Evolutionary conservation across 2,888 invertebrate genomes (phyloP).

Genomic region (Phalera bucephala): DNA sequence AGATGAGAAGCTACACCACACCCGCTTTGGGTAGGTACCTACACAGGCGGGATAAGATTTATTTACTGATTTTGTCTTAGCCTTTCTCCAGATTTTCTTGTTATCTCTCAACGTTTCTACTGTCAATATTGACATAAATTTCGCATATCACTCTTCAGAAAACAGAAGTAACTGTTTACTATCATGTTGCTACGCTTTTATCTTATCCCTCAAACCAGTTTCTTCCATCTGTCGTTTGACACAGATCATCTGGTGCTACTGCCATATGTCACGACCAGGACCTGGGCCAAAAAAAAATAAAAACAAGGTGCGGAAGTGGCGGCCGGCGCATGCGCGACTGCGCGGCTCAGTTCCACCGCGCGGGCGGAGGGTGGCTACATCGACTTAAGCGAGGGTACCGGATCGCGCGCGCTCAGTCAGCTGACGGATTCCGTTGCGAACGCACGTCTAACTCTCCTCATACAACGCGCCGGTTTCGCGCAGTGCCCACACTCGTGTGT

Average conservation of each 20-base stretch:
- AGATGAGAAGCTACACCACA: no score
- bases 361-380: constrained; percentile 77
- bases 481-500: constrained; percentile 56
- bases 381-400: constrained; percentile 75
- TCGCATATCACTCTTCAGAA: constrained; percentile 16
- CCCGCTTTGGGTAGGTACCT: no score
- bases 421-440: constrained; percentile 62
- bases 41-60: no score
- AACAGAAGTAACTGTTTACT: constrained; percentile 18
- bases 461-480: constrained; percentile 41
- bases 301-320: constrained; percentile 54
- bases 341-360: constrained; percentile 60
- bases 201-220: constrained; percentile 27
- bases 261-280: constrained; percentile 33
- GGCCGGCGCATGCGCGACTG: constrained; percentile 56
- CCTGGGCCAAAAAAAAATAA: constrained; percentile 40
- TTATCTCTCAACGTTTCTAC: constrained; percentile 12
- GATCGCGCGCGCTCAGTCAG: constrained; percentile 79
- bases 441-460: constrained; percentile 45
- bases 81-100: not conserved
- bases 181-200: constrained; percentile 24
- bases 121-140: constrained; percentile 18
- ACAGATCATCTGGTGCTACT: constrained; percentile 26
- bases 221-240: constrained; percentile 25
- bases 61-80: not conserved